These are phyloP conservation scores for Morpho achilles DNA, from an alignment of 2,888 invertebrate genomes.

Conservation along the genomic window DNA sequence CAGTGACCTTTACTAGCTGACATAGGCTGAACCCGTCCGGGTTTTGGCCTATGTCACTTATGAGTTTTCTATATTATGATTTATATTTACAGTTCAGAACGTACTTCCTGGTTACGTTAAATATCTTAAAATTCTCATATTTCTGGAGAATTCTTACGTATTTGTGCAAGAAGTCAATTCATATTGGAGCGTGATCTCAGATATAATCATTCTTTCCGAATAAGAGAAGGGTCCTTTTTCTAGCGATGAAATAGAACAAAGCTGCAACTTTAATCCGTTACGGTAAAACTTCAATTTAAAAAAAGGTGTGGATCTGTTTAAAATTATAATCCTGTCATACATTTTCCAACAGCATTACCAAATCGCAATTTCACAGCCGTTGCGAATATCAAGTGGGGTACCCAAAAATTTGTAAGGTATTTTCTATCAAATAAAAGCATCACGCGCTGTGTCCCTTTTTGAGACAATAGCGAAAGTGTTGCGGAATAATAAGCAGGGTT, in stretches of 20 bases:
- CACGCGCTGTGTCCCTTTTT: conserved; percentile 35
- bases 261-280: too few relatives aligned
- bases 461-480: conserved; percentile 40
- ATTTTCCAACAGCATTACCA: conserved; percentile 8
- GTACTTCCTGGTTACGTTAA: too few relatives aligned
- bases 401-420: conserved; percentile 30
- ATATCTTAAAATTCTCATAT: not conserved
- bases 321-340: conserved; percentile 4
- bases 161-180: not conserved
- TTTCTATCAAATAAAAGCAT: conserved; percentile 35
- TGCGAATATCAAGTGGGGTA: conserved; percentile 19
- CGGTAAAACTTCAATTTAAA: too few relatives aligned
- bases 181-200: not conserved
- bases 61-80: too few relatives aligned
- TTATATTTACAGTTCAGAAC: too few relatives aligned
- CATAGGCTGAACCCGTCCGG: too few relatives aligned
- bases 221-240: too few relatives aligned
- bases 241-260: too few relatives aligned
- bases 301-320: not conserved
- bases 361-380: conserved; percentile 14
- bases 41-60: too few relatives aligned
- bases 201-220: too few relatives aligned
- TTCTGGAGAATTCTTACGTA: not conserved
- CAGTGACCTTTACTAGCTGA: too few relatives aligned
- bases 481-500: conserved; percentile 36